Percentiles rank a stretch among this genome's conserved stretches.
Evolutionary conservation across 2,113 vertebrate species (phyloP).

Genomic region (Illadopsis cleaveri): DNA sequence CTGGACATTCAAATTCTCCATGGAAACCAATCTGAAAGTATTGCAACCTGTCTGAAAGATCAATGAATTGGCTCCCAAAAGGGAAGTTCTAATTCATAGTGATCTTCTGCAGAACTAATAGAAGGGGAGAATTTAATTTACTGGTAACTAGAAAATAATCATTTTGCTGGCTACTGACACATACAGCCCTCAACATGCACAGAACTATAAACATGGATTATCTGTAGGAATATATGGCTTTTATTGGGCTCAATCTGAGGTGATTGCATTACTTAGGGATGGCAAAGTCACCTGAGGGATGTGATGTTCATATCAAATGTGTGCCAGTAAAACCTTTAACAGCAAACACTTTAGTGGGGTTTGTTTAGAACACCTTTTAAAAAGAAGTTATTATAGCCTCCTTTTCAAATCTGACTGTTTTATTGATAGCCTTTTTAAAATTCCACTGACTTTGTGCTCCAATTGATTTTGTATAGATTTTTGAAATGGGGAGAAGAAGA

Average conservation of each 20-base stretch:
- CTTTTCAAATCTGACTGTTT: neutral
- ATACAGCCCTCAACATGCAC: neutral
- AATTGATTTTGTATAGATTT: conserved; percentile 11
- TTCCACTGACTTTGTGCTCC: neutral
- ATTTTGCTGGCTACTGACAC: neutral
- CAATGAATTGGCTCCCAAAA: conserved; percentile 18
- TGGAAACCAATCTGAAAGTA: conserved; percentile 34
- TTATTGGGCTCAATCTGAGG: neutral
- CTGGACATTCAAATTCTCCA: neutral
- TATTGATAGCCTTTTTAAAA: neutral
- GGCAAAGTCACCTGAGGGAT: neutral
- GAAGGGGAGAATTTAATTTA: conserved; percentile 30
- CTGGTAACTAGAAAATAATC: neutral
- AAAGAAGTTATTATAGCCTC: neutral
- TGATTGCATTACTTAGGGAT: neutral
- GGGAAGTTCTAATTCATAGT: neutral
- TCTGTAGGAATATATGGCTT: neutral
- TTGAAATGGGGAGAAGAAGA: neutral
- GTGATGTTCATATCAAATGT: neutral
- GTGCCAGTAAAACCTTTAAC: neutral
- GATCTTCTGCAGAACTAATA: conserved; percentile 43
- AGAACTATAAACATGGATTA: neutral
- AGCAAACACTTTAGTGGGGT: neutral
- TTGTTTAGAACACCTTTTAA: neutral
- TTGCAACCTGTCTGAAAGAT: neutral